A percentile compares a stretch with the other conserved stretches of the same genome.
Conservation (phyloP, 2,888 invertebrate genomes). For the Pyrrhosoma nymphula region DNA sequence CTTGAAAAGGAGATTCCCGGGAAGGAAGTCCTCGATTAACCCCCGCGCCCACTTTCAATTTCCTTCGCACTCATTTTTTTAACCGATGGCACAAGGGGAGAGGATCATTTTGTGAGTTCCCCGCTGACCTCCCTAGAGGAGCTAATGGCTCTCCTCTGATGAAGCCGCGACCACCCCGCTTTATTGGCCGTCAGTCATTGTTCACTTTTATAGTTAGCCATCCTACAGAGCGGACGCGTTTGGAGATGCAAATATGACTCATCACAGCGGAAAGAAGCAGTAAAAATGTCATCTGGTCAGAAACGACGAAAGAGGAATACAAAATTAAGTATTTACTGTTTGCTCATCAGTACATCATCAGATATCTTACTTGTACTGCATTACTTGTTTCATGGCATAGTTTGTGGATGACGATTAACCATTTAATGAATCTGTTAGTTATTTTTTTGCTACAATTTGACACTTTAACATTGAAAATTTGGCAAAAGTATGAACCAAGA, state of each 20-base stretch:
- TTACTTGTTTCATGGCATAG: no score
- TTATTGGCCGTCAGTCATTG: background rate
- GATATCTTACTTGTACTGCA: no score
- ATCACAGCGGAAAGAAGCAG: no score
- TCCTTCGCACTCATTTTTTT: background rate
- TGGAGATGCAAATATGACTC: background rate
- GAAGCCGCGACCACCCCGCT: background rate
- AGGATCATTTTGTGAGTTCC: background rate
- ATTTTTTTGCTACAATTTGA: no score
- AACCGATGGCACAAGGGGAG: background rate
- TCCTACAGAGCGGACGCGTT: background rate
- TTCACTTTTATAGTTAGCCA: background rate
- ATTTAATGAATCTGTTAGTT: no score
- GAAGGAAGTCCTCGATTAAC: slow-evolving; percentile 55
- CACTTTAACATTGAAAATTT: no score
- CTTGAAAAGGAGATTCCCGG: background rate
- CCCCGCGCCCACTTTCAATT: background rate
- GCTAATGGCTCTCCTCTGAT: background rate
- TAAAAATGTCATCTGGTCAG: no score
- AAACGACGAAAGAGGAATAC: no score
- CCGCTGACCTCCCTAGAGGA: background rate
- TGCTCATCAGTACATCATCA: no score
- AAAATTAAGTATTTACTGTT: no score
- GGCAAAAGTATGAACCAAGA: no score
- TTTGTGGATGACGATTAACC: no score